These are phyloP conservation scores for Vulpes lagopus DNA, from an alignment of 2,113 vertebrate genomes.

Conservation along the genomic window DNA sequence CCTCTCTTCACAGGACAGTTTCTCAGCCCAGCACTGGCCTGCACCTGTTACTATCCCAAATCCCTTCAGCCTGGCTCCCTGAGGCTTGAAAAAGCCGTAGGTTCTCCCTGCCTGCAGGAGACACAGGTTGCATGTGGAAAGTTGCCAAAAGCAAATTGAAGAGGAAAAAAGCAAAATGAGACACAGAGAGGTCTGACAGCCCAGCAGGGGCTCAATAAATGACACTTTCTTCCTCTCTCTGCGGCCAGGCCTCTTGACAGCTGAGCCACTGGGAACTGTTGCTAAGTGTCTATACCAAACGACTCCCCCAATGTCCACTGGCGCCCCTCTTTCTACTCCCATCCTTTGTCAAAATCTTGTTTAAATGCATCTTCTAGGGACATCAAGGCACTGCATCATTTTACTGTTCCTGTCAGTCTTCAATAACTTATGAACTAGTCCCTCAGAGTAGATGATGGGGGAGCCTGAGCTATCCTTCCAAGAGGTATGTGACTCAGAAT, in stretches of 20 bases:
- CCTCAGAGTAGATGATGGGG: neutral
- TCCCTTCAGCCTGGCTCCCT: neutral
- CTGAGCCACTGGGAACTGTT: neutral
- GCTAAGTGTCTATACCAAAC: neutral
- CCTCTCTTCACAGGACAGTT: neutral
- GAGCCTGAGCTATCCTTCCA: neutral
- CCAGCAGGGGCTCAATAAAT: neutral
- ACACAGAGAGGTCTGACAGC: neutral
- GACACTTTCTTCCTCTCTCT: neutral
- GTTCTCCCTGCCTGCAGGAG: neutral
- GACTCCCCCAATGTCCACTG: neutral
- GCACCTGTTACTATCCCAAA: neutral
- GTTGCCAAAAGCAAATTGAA: neutral
- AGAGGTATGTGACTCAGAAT: fast-evolving
- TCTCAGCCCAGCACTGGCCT: neutral
- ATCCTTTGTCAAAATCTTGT: neutral
- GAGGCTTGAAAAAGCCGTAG: neutral
- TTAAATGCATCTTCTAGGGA: neutral
- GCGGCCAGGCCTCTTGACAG: neutral
- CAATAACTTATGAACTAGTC: neutral
- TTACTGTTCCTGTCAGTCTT: neutral
- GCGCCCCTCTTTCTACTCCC: neutral
- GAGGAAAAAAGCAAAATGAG: neutral
- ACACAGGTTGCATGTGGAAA: neutral
- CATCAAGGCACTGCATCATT: neutral